phyloP scores from a whole-genome alignment of 2,113 vertebrate genomes.

The Lophura nycthemera region DNA sequence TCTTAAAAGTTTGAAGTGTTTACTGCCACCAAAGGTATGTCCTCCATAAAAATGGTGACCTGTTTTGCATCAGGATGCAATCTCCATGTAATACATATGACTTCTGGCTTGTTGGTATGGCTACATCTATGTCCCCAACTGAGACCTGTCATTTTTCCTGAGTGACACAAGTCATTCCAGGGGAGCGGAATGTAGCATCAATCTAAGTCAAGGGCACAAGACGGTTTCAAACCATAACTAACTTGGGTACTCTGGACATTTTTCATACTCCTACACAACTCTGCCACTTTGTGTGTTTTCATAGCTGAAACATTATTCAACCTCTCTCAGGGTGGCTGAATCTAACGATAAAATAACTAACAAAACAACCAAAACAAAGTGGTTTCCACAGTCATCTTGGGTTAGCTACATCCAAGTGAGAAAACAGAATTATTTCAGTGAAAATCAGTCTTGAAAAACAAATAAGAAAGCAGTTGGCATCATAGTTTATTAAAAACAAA shows the following conservation, averaged over 20 bases:
- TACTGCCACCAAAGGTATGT: neutral
- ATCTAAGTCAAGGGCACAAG: neutral
- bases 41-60: neutral
- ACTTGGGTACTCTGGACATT: neutral
- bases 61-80: neutral
- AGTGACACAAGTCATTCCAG: neutral
- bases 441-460: neutral
- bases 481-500: neutral
- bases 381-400: neutral
- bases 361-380: neutral
- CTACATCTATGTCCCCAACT: no score
- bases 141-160: neutral
- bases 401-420: neutral
- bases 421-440: neutral
- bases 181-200: neutral
- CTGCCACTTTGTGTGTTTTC: neutral
- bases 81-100: accelerated
- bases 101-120: neutral
- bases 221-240: neutral
- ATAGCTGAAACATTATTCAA: neutral
- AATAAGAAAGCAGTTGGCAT: neutral
- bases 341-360: neutral
- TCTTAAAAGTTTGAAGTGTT: neutral
- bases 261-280: neutral
- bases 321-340: neutral